These are phyloP conservation scores for Pholis gunnellus DNA, from an alignment of 2,113 vertebrate species.

Conservation along the genomic window DNA sequence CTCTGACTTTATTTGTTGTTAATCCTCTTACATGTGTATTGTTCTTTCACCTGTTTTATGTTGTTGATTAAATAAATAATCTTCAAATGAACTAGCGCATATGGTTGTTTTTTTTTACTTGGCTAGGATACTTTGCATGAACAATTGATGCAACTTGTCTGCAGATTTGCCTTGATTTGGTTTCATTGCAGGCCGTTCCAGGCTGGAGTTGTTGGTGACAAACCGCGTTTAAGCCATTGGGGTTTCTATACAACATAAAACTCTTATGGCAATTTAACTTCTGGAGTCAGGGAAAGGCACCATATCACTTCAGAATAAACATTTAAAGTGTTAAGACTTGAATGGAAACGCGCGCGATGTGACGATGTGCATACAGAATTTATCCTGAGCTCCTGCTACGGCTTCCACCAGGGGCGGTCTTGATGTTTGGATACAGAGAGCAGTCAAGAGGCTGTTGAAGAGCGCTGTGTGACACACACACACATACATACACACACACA, in stretches of 20 bases:
- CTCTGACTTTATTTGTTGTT: slow-evolving; percentile 58
- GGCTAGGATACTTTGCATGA: slow-evolving; percentile 68
- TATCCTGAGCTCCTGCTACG: slow-evolving; percentile 75
- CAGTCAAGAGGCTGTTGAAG: slow-evolving; percentile 74
- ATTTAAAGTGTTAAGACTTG: slow-evolving; percentile 84
- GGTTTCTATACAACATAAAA: slow-evolving; percentile 73
- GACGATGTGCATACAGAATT: slow-evolving; percentile 75
- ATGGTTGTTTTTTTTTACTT: slow-evolving; percentile 47
- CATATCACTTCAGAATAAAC: slow-evolving; percentile 82
- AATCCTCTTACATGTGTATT: slow-evolving; percentile 64
- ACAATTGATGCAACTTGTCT: slow-evolving; percentile 66
- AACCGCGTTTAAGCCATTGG: slow-evolving; percentile 27
- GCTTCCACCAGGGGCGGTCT: slow-evolving; percentile 63
- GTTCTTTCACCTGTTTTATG: slow-evolving; percentile 55
- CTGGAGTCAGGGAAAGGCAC: slow-evolving; percentile 83
- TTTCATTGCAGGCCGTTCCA: slow-evolving; percentile 77
- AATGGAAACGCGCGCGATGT: slow-evolving; percentile 74
- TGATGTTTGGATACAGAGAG: slow-evolving; percentile 59
- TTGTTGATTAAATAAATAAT: slow-evolving; percentile 83
- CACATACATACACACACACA: not conserved
- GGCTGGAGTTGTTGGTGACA: slow-evolving; percentile 70
- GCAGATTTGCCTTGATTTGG: slow-evolving; percentile 65
- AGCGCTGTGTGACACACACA: slow-evolving; percentile 60
- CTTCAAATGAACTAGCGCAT: slow-evolving; percentile 74
- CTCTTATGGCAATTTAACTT: slow-evolving; percentile 77